These are phyloP conservation scores for Etheostoma cragini DNA, from an alignment of 2,113 vertebrate genomes.

Conservation along the genomic window DNA sequence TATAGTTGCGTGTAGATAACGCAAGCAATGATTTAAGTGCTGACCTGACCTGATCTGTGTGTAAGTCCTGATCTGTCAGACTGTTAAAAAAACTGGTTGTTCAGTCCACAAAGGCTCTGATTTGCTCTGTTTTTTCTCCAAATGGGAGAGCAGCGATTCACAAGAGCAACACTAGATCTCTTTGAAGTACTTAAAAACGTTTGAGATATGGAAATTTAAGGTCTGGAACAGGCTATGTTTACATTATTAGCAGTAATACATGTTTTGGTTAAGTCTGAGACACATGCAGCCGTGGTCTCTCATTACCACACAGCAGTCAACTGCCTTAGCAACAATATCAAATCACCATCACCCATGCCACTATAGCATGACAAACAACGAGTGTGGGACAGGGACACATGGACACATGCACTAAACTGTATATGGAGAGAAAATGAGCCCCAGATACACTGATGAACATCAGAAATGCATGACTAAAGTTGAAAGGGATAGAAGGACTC, in stretches of 20 bases:
- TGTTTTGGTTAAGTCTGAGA: constrained; percentile 75
- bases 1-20: background rate
- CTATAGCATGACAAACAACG: constrained; percentile 26
- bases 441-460: constrained; percentile 16
- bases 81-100: constrained; percentile 37
- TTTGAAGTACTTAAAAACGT: constrained; percentile 48
- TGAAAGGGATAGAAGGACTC: constrained; percentile 7
- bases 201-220: constrained; percentile 45
- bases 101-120: constrained; percentile 11
- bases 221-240: constrained; percentile 48
- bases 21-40: background rate
- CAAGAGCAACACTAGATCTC: constrained; percentile 13
- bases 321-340: constrained; percentile 53
- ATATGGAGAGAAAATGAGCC: constrained; percentile 32
- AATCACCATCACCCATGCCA: constrained; percentile 46
- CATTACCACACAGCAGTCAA: constrained; percentile 64
- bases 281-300: constrained; percentile 56
- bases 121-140: constrained; percentile 42
- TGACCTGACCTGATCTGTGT: constrained; percentile 20
- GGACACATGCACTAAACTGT: background rate
- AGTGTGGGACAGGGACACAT: background rate
- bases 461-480: constrained; percentile 12
- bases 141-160: constrained; percentile 13
- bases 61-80: constrained; percentile 9
- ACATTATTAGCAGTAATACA: constrained; percentile 68